A percentile compares a stretch with the other conserved stretches of the same genome.
phyloP scores from a whole-genome alignment of 2,113 vertebrate genomes.

The Spheniscus mendiculus region DNA sequence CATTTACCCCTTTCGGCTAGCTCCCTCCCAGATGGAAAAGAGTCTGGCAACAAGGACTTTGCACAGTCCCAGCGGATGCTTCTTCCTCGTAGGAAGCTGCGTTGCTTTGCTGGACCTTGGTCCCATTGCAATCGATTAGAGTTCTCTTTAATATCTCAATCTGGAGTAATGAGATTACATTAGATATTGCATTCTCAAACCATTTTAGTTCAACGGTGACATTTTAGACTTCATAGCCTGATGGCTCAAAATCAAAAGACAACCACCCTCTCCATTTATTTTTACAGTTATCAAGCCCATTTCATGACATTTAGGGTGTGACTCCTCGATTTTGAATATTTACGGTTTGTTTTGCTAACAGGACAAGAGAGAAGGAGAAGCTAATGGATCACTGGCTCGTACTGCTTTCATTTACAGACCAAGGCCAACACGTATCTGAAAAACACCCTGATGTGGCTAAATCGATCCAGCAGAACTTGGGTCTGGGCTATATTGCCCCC shows the following conservation, averaged over 20 bases:
- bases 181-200: not conserved
- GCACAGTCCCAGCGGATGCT: rapidly evolving
- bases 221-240: not conserved
- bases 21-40: not conserved
- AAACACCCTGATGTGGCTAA: not conserved
- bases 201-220: not conserved
- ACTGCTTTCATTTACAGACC: not conserved
- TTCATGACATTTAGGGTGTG: not conserved
- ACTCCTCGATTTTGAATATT: not conserved
- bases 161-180: not conserved
- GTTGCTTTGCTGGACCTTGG: not conserved
- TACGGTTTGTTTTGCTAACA: not conserved
- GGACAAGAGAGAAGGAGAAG: not conserved
- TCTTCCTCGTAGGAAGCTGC: not conserved
- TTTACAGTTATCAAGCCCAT: not conserved
- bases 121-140: not conserved
- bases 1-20: not conserved
- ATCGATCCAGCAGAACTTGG: not conserved
- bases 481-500: not conserved
- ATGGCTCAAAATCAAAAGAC: not conserved
- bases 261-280: not conserved
- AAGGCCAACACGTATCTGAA: not conserved
- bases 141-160: not conserved
- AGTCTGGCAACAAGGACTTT: rapidly evolving
- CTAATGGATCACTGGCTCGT: not conserved